These are phyloP conservation scores for Eclectus roratus DNA, from an alignment of 2,113 vertebrate species.

Conservation along the genomic window DNA sequence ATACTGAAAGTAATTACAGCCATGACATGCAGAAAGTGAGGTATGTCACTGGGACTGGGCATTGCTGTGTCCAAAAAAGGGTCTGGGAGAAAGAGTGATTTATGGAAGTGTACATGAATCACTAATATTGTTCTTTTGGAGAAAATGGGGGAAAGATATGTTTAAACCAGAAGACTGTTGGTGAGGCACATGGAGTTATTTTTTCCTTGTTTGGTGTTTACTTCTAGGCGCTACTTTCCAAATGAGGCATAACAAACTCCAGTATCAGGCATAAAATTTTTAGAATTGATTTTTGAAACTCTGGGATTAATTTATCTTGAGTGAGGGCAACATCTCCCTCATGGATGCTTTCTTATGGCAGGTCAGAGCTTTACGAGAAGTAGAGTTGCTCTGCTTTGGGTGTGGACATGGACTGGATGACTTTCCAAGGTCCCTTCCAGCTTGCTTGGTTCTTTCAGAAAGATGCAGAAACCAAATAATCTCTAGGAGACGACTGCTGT, in stretches of 20 bases:
- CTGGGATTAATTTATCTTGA: background rate
- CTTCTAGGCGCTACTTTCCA: background rate
- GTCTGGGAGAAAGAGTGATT: background rate
- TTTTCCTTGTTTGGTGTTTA: background rate
- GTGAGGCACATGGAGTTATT: background rate
- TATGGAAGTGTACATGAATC: background rate
- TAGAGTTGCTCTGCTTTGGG: background rate
- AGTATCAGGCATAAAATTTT: background rate
- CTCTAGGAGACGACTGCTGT: background rate
- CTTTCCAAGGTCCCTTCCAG: background rate
- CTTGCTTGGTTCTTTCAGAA: background rate
- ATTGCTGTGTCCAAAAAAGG: background rate
- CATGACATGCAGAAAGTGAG: background rate
- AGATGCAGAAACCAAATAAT: background rate
- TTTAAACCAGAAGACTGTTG: background rate
- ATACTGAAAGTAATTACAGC: background rate
- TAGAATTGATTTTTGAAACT: background rate
- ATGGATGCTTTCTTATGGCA: background rate
- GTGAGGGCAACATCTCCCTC: background rate
- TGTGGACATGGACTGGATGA: background rate
- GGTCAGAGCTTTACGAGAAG: background rate
- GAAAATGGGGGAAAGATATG: accelerated
- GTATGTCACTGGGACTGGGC: background rate
- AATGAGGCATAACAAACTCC: background rate
- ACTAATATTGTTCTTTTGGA: background rate